Percentiles rank a stretch among this genome's conserved stretches.
phyloP scores from a whole-genome alignment of 35 echinoderm and acorn worm genomes.

The Lytechinus pictus region DNA sequence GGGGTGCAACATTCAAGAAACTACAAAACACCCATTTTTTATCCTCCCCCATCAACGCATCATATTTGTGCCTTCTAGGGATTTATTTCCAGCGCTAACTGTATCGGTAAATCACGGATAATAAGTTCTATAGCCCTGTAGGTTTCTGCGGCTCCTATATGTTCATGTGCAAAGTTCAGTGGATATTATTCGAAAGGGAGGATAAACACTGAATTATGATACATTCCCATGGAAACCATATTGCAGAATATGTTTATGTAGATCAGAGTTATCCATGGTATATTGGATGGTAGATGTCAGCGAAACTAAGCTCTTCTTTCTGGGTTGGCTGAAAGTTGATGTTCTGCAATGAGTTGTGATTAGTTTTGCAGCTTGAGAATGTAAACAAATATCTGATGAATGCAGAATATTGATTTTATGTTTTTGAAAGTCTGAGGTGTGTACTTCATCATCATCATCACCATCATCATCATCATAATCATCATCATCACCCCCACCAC shows the following conservation, averaged over 20 bases:
- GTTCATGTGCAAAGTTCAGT: not conserved
- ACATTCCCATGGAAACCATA: not conserved
- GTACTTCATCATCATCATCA: no score
- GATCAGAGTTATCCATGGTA: not conserved
- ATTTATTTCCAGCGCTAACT: not conserved
- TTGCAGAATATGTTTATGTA: not conserved
- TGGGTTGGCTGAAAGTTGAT: not conserved
- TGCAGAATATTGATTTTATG: not conserved
- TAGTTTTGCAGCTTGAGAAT: not conserved
- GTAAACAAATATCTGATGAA: not conserved
- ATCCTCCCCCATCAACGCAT: not conserved
- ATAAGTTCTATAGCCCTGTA: not conserved
- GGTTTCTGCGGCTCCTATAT: not conserved
- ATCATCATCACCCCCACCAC: no score
- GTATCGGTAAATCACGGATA: conserved; percentile 18
- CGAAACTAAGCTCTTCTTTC: not conserved
- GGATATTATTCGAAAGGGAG: not conserved
- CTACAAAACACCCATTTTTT: not conserved
- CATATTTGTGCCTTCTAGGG: not conserved
- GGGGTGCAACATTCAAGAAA: conserved; percentile 29
- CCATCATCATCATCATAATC: no score
- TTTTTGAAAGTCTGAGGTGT: not conserved
- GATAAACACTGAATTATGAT: not conserved
- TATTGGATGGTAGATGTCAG: not conserved
- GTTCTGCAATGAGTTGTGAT: not conserved